These are phyloP conservation scores for Apotomis capreana DNA, from an alignment of 2,888 invertebrate genomes.

Conservation along the genomic window DNA sequence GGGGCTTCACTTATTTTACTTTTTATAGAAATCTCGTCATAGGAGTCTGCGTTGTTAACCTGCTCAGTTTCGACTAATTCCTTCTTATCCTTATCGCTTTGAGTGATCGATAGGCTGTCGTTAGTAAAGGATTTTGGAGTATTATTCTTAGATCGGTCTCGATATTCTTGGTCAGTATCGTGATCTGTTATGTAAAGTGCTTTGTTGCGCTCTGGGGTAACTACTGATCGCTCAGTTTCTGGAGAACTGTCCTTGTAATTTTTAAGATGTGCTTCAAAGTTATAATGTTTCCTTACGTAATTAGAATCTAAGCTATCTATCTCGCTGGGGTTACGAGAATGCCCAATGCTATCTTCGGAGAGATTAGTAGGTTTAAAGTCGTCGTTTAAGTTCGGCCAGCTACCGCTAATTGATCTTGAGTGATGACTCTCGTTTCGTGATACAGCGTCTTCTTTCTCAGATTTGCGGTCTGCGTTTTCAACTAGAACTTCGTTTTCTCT, in stretches of 20 bases:
- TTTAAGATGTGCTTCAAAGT: conserved; percentile 77
- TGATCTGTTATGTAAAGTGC: conserved; percentile 73
- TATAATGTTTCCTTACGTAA: conserved; percentile 82
- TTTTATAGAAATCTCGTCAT: conserved; percentile 64
- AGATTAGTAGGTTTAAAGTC: conserved; percentile 72
- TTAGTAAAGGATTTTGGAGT: conserved; percentile 77
- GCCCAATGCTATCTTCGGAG: conserved; percentile 79
- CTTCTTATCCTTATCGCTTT: conserved; percentile 67
- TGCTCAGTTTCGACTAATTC: conserved; percentile 52
- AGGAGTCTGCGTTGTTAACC: conserved; percentile 55
- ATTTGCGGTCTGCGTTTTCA: conserved; percentile 61
- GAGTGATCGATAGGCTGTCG: conserved; percentile 68
- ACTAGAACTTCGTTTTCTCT: conserved; percentile 62
- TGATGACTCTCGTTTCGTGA: conserved; percentile 69
- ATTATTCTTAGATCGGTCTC: conserved; percentile 70
- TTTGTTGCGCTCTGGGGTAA: conserved; percentile 67
- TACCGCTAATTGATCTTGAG: conserved; percentile 74
- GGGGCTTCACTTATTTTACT: conserved; percentile 55
- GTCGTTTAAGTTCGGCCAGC: conserved; percentile 78
- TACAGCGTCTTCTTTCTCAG: conserved; percentile 68
- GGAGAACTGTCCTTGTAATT: conserved; percentile 78
- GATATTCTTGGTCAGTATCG: conserved; percentile 70
- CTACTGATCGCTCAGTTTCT: conserved; percentile 71
- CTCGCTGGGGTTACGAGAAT: conserved; percentile 80
- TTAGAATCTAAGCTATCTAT: conserved; percentile 84